Conservation (phyloP, 2,113 vertebrate species). For the Ondatra zibethicus region DNA sequence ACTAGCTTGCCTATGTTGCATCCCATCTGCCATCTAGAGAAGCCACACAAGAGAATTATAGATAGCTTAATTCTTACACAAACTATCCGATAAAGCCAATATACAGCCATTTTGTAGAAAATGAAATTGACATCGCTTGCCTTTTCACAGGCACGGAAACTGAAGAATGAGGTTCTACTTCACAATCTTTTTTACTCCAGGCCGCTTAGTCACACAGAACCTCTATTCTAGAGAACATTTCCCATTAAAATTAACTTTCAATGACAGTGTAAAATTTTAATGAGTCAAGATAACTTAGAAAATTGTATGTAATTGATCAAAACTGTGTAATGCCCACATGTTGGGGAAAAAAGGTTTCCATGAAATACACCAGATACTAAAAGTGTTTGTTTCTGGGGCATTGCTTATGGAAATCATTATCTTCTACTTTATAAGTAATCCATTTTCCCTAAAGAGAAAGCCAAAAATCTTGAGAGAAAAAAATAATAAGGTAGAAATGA, state of each 20-base stretch:
- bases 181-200: background rate
- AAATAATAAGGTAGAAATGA: background rate
- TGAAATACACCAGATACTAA: conserved; percentile 37
- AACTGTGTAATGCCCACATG: conserved; percentile 17
- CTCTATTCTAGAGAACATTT: conserved; percentile 27
- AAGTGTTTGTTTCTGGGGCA: conserved; percentile 37
- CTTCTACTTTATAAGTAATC: conserved; percentile 49
- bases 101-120: conserved; percentile 37
- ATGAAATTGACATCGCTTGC: conserved; percentile 21
- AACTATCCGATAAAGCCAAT: conserved; percentile 35
- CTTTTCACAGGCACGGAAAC: conserved; percentile 7
- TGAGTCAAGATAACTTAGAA: conserved; percentile 41
- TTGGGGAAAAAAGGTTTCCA: background rate
- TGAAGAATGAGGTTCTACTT: background rate
- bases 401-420: conserved; percentile 22
- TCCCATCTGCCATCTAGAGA: conserved; percentile 17
- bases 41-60: background rate
- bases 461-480: background rate
- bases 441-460: background rate
- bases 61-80: conserved; percentile 9
- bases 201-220: background rate
- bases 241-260: conserved; percentile 56
- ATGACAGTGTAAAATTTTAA: conserved; percentile 43
- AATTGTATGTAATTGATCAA: conserved; percentile 44
- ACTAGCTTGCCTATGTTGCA: background rate